phyloP scores from a whole-genome alignment of 2,797 vertebrate genomes.

The Eospalax fontanierii region DNA sequence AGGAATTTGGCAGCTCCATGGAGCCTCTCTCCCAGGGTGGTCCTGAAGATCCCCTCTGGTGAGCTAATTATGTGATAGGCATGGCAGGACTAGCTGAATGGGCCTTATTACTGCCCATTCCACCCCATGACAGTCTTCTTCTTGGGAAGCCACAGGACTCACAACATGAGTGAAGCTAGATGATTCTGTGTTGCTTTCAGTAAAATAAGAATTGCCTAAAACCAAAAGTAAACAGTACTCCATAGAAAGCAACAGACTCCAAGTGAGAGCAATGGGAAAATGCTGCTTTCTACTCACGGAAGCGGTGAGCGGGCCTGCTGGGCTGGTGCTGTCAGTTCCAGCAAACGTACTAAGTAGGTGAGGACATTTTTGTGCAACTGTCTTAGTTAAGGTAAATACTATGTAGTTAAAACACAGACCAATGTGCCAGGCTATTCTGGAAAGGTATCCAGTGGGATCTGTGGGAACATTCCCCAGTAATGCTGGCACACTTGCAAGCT shows the following conservation, averaged over 20 bases:
- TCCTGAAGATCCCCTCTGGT: not conserved
- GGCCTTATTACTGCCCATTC: not conserved
- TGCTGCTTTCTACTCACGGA: not conserved
- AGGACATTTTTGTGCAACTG: not conserved
- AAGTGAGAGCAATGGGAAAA: not conserved
- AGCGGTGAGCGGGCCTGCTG: not conserved
- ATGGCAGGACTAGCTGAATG: not conserved
- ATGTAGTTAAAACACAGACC: not conserved
- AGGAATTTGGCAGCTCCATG: not conserved
- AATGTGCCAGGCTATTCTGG: not conserved
- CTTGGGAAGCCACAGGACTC: not conserved
- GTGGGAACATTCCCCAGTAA: not conserved
- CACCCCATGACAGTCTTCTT: not conserved
- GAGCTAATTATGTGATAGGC: not conserved
- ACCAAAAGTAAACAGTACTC: not conserved
- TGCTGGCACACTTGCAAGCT: not conserved
- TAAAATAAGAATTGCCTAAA: not conserved
- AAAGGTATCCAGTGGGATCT: not conserved
- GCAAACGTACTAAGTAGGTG: not conserved
- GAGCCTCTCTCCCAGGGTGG: not conserved
- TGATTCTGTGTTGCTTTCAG: not conserved
- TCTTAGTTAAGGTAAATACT: not conserved
- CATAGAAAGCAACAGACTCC: not conserved
- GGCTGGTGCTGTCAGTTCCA: not conserved
- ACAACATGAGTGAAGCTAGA: not conserved